These are phyloP conservation scores for Rutpela maculata DNA, from an alignment of 2,888 invertebrate species.

Conservation along the genomic window DNA sequence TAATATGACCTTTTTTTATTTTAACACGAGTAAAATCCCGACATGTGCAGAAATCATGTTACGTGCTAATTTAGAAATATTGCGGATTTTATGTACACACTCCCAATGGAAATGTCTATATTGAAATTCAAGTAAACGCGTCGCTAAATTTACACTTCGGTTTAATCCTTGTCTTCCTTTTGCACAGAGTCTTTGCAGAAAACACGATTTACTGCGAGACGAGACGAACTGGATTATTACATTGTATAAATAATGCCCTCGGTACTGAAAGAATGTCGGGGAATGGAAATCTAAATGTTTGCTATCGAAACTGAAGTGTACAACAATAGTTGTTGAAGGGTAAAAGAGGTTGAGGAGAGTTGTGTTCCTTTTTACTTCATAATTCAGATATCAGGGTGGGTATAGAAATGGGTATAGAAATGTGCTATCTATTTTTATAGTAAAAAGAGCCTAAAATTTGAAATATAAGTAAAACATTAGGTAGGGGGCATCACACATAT, in stretches of 20 bases:
- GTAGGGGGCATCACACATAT: no score
- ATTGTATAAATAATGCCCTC: not conserved
- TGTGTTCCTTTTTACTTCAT: not conserved
- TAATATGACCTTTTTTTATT: no score
- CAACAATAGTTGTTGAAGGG: not conserved
- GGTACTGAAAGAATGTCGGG: not conserved
- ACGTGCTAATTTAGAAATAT: constrained; percentile 20
- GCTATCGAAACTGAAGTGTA: not conserved
- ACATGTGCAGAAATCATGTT: not conserved
- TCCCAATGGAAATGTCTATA: not conserved
- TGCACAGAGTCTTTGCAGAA: not conserved
- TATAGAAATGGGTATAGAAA: no score
- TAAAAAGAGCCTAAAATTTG: no score
- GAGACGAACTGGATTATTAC: not conserved
- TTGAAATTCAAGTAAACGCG: not conserved
- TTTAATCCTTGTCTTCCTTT: not conserved
- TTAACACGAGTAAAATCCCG: not conserved
- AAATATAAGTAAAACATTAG: no score
- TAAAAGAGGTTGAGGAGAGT: not conserved
- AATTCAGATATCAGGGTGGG: no score
- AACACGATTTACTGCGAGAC: not conserved
- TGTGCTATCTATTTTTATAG: no score
- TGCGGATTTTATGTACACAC: not conserved
- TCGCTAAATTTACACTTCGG: not conserved
- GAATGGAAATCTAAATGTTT: not conserved